phyloP scores from a whole-genome alignment of 2,797 vertebrate genomes.

The Prionace glauca region DNA sequence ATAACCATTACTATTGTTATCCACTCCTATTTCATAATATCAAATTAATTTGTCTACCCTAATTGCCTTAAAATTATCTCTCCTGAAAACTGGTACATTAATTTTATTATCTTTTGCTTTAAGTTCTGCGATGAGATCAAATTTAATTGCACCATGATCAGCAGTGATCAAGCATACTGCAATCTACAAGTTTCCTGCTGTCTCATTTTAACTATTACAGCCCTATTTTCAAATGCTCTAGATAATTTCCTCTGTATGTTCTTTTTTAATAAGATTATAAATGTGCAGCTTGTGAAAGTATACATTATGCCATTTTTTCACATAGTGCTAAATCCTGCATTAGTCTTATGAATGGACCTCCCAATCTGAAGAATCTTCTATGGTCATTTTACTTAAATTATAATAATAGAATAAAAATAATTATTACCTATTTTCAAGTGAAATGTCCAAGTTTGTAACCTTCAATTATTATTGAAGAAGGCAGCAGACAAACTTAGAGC shows the following conservation, averaged over 20 bases:
- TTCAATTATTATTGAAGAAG: too few species aligned
- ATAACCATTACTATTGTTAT: background rate
- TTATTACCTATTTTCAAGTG: too few species aligned
- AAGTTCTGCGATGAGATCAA: background rate
- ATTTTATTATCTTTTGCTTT: slow-evolving; percentile 26
- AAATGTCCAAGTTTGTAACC: too few species aligned
- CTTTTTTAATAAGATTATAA: background rate
- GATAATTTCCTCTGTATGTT: background rate
- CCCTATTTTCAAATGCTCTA: too few species aligned
- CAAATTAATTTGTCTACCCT: background rate
- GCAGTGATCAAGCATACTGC: background rate
- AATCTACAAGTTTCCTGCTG: background rate
- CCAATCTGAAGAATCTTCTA: background rate
- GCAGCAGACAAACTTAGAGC: too few species aligned
- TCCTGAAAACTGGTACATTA: slow-evolving; percentile 24
- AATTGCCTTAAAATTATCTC: slow-evolving; percentile 26
- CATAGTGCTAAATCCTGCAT: background rate
- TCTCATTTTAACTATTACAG: background rate
- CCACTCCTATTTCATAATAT: background rate
- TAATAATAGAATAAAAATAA: background rate
- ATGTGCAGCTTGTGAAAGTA: background rate
- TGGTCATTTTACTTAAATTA: background rate
- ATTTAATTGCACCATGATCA: background rate
- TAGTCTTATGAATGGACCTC: background rate
- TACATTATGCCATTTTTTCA: background rate